These are phyloP conservation scores for Dynastes grantii DNA, from an alignment of 2,888 invertebrate species.

Conservation along the genomic window DNA sequence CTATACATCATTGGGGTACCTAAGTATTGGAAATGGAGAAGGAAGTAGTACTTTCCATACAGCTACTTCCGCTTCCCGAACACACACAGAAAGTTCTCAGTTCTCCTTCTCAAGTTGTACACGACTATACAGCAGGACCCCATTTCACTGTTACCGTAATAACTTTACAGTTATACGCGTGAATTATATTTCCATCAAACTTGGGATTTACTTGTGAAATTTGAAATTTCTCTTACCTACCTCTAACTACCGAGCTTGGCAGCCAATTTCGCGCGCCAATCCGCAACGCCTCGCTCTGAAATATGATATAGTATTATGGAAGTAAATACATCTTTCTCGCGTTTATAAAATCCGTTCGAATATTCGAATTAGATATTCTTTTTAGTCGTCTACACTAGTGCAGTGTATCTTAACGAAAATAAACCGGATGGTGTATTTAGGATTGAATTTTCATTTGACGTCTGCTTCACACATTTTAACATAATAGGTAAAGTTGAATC, in stretches of 20 bases:
- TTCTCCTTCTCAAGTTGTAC: constrained; percentile 57
- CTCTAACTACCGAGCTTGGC: constrained; percentile 25
- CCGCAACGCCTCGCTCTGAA: constrained; percentile 51
- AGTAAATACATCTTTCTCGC: constrained; percentile 45
- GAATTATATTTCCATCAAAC: constrained; percentile 63
- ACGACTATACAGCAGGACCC: constrained; percentile 55
- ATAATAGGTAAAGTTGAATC: no score
- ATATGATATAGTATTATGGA: constrained; percentile 55
- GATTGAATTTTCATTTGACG: background rate
- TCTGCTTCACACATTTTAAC: background rate
- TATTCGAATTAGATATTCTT: constrained; percentile 13
- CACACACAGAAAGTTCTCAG: constrained; percentile 53
- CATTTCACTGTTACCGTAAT: constrained; percentile 55
- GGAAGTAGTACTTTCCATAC: constrained; percentile 23
- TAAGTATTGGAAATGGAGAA: constrained; percentile 5
- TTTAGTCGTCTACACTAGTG: background rate
- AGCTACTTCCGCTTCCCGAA: constrained; percentile 54
- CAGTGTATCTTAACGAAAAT: background rate
- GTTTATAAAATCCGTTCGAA: constrained; percentile 29
- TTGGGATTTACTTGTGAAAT: constrained; percentile 60
- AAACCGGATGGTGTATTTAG: background rate
- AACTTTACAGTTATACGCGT: constrained; percentile 61
- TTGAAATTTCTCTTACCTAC: constrained; percentile 49
- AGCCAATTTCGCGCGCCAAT: constrained; percentile 17
- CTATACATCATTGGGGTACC: background rate